Evolutionary conservation across 2,888 invertebrate species (phyloP).

Genomic region (Tetanocera ferruginea): DNA sequence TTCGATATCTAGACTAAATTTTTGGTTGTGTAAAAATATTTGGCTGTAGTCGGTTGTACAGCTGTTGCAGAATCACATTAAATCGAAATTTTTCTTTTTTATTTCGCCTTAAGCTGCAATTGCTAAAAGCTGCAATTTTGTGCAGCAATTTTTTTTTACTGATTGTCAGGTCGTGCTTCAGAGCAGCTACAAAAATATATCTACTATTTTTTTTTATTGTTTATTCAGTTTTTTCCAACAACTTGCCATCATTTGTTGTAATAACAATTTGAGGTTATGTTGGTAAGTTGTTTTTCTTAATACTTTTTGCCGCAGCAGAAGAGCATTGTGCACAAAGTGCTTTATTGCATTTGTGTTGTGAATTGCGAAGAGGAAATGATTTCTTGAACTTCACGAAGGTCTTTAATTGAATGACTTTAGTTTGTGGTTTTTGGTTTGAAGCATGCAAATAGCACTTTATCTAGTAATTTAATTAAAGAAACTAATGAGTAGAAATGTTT

Average conservation of each 20-base stretch:
- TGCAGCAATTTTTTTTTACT: not conserved
- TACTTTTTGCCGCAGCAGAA: not conserved
- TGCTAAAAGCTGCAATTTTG: not conserved
- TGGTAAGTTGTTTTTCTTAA: not conserved
- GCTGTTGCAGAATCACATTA: no score
- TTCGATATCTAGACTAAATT: no score
- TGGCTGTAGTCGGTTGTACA: no score
- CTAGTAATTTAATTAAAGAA: no score
- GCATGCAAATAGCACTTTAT: no score
- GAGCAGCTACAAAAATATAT: no score
- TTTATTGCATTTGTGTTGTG: not conserved
- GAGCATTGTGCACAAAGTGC: not conserved
- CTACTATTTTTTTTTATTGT: not conserved
- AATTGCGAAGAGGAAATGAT: not conserved
- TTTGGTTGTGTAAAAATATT: no score
- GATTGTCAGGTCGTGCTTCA: not conserved
- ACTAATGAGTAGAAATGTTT: no score
- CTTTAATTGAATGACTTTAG: not conserved
- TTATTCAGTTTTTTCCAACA: not conserved
- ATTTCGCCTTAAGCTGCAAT: not conserved
- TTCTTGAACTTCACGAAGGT: not conserved
- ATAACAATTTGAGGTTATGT: not conserved
- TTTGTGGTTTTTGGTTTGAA: not conserved
- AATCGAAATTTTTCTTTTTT: not conserved
- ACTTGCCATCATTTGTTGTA: no score